Conservation (phyloP, 2,113 vertebrate species). For the Pipra filicauda region DNA sequence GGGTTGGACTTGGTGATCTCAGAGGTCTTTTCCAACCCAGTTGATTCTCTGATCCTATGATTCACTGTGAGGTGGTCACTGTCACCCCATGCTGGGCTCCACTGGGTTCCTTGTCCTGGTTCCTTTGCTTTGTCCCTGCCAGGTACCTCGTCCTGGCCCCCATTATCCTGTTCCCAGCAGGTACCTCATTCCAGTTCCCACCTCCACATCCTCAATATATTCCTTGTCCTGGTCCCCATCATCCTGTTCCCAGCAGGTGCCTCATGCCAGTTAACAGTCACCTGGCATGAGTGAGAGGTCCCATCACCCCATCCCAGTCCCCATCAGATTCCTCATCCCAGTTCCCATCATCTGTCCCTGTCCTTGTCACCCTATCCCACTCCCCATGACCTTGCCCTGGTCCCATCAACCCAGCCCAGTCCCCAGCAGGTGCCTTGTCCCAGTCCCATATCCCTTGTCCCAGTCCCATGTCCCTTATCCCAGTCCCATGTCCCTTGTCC, state of each 20-base stretch:
- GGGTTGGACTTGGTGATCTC: too few species aligned
- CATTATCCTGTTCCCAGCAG: not conserved
- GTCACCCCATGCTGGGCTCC: accelerated
- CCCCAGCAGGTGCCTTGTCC: not conserved
- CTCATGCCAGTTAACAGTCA: too few species aligned
- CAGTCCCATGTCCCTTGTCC: not conserved
- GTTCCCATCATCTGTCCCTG: too few species aligned
- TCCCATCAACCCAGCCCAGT: not conserved
- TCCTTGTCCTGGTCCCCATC: accelerated
- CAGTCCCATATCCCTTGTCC: not conserved
- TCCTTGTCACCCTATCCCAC: too few species aligned
- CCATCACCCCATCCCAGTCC: too few species aligned
- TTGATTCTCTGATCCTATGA: too few species aligned
- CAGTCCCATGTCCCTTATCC: not conserved
- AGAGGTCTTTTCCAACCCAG: too few species aligned
- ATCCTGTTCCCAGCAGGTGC: accelerated
- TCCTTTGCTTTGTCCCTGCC: not conserved
- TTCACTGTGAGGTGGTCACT: accelerated
- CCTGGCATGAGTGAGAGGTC: not conserved
- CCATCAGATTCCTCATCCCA: not conserved
- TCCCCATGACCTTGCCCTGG: not conserved
- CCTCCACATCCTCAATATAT: not conserved
- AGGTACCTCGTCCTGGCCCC: accelerated
- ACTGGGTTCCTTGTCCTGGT: accelerated
- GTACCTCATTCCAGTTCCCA: not conserved